phyloP scores from a whole-genome alignment of 2,888 invertebrate genomes.

The Tipula vernalis region DNA sequence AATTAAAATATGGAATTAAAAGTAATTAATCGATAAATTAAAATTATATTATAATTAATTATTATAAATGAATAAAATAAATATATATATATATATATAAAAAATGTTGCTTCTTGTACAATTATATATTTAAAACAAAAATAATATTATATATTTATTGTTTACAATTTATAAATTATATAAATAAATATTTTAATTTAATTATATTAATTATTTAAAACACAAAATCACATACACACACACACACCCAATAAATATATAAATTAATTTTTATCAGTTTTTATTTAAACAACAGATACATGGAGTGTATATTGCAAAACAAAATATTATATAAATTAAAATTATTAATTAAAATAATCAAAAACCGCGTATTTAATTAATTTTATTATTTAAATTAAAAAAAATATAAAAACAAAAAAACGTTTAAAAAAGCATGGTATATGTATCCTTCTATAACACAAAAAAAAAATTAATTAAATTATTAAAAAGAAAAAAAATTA shows the following conservation, averaged over 20 bases:
- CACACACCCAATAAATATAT: background rate
- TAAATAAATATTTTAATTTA: background rate
- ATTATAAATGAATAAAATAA: background rate
- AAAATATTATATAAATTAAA: background rate
- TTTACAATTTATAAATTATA: background rate
- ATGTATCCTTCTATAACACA: conserved; percentile 4
- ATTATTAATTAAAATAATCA: background rate
- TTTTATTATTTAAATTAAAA: background rate
- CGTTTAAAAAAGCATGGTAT: conserved; percentile 1
- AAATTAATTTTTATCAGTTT: background rate
- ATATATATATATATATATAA: background rate
- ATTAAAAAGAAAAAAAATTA: background rate
- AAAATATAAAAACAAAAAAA: background rate
- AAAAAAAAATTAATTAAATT: background rate
- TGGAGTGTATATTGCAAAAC: background rate
- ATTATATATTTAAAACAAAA: background rate
- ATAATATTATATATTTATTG: background rate
- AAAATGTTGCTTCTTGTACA: conserved; percentile 4
- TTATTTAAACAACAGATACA: background rate
- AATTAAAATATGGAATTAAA: background rate
- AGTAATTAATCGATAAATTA: background rate
- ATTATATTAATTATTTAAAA: background rate
- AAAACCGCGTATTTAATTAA: background rate
- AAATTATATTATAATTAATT: background rate
- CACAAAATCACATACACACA: background rate